Evolutionary conservation across 2,888 invertebrate species (phyloP), one percentile per base, ranked within the genome.

Genomic region (Dusona sp.): DNA sequence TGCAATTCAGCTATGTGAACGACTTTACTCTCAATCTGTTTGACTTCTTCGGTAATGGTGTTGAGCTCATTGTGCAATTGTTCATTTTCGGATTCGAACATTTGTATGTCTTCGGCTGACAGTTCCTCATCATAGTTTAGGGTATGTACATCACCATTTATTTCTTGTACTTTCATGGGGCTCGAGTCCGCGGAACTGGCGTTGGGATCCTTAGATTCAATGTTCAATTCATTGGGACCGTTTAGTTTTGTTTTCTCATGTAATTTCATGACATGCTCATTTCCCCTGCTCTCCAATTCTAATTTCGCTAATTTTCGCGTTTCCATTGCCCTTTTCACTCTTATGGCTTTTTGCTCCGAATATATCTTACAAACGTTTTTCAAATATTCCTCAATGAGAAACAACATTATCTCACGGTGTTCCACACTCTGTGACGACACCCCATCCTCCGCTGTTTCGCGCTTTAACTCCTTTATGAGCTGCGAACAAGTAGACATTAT

Each of bases 1-100:
- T 99, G 99, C 38, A 99, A 95, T 93, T 98, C 97, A 2, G 99
- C 98, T 91, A 99, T 99, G 93, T 99, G 98, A 0, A 99, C 97
- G 0, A 99, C 99, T 95, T 99, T 99, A 91, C 96, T 97, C 92
- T 98, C 98, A 91, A 98, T 98, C 93, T 97, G 97, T 93, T 96
- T 97, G 0, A 99, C 98, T 95, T 99, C 99, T 91, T 98, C 98
- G 0, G 97, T 97, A 92, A 98, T 95, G 83, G 97, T 97, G 93
- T 98, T 98, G 72, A 99, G 95, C 90, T 99, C 98, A 92, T 98
- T 97, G 91, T 97, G 97, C 13, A 99, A 94, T 89, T 97, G 97
- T 80, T 97, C 96, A 94, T 99, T 99, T 95, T 99, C 99, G 0
- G 97, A 96, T 94, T 99, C 98, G 94, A 98, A 98, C 96, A 99